A percentile compares a stretch with the other conserved stretches of the same genome.
Conservation (phyloP, 1,140 invertebrate species). For the Paraescarpia echinospica region DNA sequence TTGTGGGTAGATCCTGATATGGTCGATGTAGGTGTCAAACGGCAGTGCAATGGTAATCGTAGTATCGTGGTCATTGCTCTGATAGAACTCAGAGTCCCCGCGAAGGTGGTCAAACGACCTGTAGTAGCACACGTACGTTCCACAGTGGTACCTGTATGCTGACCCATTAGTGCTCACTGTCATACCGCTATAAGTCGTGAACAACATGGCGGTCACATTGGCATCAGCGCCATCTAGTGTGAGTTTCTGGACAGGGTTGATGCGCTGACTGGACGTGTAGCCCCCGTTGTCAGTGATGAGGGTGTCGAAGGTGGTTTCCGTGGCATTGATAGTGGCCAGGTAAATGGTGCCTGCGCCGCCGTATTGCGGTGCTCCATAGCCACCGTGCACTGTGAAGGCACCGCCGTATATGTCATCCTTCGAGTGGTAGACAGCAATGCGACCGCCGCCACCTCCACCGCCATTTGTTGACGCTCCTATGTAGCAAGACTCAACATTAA, state of each 20-base stretch:
- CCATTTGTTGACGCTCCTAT: conserved; percentile 34
- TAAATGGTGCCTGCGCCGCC: conserved; percentile 45
- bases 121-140: neutral
- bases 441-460: conserved; percentile 45
- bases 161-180: neutral
- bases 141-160: conserved; percentile 12
- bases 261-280: conserved; percentile 32
- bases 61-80: conserved; percentile 14
- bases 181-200: neutral
- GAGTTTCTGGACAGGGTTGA: conserved; percentile 37
- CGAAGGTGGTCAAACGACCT: neutral
- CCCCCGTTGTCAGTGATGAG: conserved; percentile 37
- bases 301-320: conserved; percentile 26
- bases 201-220: neutral
- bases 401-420: conserved; percentile 41
- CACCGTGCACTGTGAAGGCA: conserved; percentile 39
- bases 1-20: conserved; percentile 35
- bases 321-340: conserved; percentile 34
- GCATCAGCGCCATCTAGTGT: conserved; percentile 18
- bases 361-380: conserved; percentile 34
- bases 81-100: neutral
- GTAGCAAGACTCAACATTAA: neutral
- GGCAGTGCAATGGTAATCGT: conserved; percentile 35
- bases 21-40: conserved; percentile 33
- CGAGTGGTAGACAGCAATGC: conserved; percentile 43